A percentile compares a stretch with the other conserved stretches of the same genome.
Conservation (phyloP, 2,797 vertebrate genomes). For the Sciurus carolinensis region DNA sequence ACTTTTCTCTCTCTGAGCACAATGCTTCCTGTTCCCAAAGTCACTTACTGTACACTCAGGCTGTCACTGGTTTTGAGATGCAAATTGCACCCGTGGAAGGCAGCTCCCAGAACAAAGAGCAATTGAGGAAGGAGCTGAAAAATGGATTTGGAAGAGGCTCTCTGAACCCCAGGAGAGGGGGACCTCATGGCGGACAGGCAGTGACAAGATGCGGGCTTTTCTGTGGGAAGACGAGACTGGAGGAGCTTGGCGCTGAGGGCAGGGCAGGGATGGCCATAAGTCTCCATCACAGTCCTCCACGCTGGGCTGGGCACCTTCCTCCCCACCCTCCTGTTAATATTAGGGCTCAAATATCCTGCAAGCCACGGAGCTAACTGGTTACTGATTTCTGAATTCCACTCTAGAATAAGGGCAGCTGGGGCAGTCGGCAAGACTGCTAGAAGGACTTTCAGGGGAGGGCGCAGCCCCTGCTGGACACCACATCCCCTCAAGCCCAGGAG, state of each 20-base stretch:
- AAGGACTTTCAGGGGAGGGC: neutral
- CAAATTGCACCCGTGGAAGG: conserved; percentile 76
- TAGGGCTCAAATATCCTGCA: neutral
- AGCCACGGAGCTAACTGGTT: neutral
- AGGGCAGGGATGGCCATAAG: neutral
- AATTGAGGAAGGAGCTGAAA: conserved; percentile 77
- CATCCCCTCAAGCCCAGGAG: too few species aligned
- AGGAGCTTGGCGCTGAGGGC: neutral
- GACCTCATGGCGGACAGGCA: neutral
- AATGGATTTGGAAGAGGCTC: conserved; percentile 77
- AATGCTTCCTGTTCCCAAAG: conserved; percentile 33
- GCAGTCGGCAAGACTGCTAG: neutral
- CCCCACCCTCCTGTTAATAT: neutral
- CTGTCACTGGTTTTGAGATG: conserved; percentile 84
- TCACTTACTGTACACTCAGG: conserved; percentile 69
- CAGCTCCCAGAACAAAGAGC: conserved; percentile 77
- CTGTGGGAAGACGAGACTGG: neutral
- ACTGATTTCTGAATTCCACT: neutral
- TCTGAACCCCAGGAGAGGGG: neutral
- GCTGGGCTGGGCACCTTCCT: neutral
- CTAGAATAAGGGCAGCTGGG: neutral
- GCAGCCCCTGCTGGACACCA: neutral
- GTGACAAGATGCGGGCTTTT: neutral
- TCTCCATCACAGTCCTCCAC: neutral
- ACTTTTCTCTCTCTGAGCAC: neutral